A percentile compares a stretch with the other conserved stretches of the same genome.
phyloP scores from a whole-genome alignment of 2,113 vertebrate genomes.

The Smithornis capensis region DNA sequence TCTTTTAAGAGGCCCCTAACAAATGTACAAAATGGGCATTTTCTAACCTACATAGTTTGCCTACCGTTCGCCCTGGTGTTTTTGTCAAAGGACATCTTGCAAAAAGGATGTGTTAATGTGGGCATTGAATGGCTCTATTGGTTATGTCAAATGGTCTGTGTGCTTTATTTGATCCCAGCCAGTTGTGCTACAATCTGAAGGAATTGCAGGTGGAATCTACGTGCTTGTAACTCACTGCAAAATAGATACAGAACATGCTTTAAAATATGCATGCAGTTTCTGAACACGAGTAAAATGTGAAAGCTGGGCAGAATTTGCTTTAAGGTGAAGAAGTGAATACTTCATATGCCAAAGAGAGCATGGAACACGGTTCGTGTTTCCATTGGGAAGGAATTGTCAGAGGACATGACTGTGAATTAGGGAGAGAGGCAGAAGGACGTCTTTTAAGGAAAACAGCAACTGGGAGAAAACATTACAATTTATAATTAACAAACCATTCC shows the following conservation, averaged over 20 bases:
- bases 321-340: not conserved
- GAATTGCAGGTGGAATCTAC: not conserved
- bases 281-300: not conserved
- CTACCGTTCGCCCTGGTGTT: not conserved
- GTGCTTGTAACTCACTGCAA: not conserved
- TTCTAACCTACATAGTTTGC: not conserved
- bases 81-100: not conserved
- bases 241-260: not conserved
- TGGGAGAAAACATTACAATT: not conserved
- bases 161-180: not conserved
- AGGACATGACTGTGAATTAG: not conserved
- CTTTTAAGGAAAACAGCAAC: not conserved
- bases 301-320: not conserved
- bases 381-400: not conserved
- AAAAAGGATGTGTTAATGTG: not conserved
- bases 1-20: slow-evolving; percentile 1
- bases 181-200: not conserved
- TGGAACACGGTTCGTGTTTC: not conserved
- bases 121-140: not conserved
- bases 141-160: not conserved
- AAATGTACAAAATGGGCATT: not conserved
- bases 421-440: not conserved
- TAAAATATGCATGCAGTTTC: not conserved
- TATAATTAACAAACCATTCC: not conserved
- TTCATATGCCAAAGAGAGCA: not conserved